phyloP scores from a whole-genome alignment of 2,797 vertebrate genomes.

The Manis pentadactyla region DNA sequence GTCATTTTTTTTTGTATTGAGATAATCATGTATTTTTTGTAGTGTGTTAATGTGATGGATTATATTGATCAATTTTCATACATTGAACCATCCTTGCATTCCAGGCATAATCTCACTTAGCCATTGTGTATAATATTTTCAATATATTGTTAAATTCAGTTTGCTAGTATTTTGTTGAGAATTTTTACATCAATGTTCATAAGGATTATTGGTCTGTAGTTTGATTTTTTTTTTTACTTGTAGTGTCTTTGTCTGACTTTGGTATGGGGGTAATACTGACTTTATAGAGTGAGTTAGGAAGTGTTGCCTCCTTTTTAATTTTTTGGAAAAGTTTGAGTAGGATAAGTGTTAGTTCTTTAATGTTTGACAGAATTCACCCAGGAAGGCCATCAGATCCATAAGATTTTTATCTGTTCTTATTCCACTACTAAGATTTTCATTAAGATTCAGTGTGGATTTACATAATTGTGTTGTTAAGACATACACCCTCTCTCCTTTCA shows the following conservation, averaged over 20 bases:
- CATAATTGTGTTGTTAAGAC: background rate
- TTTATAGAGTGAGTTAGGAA: background rate
- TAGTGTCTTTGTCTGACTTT: background rate
- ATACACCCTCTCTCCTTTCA: background rate
- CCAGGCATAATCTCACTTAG: background rate
- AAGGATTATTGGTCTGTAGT: background rate
- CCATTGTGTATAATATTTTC: background rate
- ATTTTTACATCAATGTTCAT: background rate
- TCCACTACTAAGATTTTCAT: background rate
- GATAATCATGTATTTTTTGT: background rate
- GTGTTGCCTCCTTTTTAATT: background rate
- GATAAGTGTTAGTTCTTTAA: background rate
- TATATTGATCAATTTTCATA: background rate
- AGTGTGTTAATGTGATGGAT: background rate
- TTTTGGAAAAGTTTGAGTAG: background rate
- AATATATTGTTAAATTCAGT: background rate
- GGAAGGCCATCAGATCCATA: too few relatives aligned
- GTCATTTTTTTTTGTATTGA: background rate
- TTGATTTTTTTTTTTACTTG: background rate
- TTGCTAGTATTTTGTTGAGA: background rate
- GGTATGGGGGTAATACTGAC: background rate
- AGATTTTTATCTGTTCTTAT: background rate
- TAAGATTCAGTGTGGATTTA: background rate
- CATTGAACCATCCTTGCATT: background rate
- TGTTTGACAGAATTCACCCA: background rate